Evolutionary conservation across 1,140 invertebrate genomes (phyloP).

Genomic region (Polyergus mexicanus): DNA sequence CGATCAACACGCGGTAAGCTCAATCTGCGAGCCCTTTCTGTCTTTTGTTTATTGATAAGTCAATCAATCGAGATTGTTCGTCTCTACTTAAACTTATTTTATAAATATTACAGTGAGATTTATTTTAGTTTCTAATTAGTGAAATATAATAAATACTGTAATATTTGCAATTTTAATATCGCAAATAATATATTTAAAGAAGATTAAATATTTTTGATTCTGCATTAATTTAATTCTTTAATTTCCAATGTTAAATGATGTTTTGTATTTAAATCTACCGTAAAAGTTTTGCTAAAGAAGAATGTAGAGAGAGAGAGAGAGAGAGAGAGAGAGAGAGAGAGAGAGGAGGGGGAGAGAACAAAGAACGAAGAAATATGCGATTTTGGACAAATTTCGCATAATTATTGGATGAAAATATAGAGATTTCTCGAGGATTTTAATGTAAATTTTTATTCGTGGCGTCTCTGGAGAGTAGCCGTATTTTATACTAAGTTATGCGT

Average conservation of each 20-base stretch:
- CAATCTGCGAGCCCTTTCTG: conserved; percentile 30
- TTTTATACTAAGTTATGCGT: conserved; percentile 54
- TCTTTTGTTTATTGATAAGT: conserved; percentile 47
- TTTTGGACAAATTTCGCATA: not conserved
- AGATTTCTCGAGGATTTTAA: conserved; percentile 21
- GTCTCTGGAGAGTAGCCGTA: conserved; percentile 21
- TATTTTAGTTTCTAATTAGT: conserved; percentile 3
- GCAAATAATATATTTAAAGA: not conserved
- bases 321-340: too few relatives aligned
- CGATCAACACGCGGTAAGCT: conserved; percentile 46
- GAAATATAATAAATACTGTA: not conserved
- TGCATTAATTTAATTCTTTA: not conserved
- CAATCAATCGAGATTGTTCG: conserved; percentile 31
- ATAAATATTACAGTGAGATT: not conserved
- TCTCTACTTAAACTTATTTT: too few relatives aligned
- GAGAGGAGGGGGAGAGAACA: too few relatives aligned
- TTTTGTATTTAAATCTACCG: not conserved
- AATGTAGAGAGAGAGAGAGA: not conserved
- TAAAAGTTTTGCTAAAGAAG: not conserved
- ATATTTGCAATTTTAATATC: not conserved
- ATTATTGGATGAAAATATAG: not conserved
- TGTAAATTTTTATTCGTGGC: conserved; percentile 57
- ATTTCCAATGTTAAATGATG: not conserved
- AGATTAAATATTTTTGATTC: not conserved
- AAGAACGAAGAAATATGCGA: not conserved